Evolutionary conservation across 2,113 vertebrate species (phyloP).

Genomic region (Ranitomeya variabilis): DNA sequence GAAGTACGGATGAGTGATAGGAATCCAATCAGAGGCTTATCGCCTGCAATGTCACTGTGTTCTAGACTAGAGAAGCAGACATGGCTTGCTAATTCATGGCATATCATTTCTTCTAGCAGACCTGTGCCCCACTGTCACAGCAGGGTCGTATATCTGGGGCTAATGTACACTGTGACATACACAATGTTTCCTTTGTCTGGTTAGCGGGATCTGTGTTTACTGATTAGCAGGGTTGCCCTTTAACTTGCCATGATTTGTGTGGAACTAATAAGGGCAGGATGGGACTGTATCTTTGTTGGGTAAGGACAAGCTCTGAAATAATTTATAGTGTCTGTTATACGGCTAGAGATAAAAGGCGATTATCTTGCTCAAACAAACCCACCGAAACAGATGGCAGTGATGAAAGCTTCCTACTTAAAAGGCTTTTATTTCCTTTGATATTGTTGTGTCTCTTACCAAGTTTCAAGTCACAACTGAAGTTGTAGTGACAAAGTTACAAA

Average conservation of each 20-base stretch:
- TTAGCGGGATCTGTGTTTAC: conserved; percentile 64
- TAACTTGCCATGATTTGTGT: conserved; percentile 71
- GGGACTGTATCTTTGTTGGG: conserved; percentile 60
- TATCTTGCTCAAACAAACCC: conserved; percentile 64
- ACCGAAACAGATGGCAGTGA: conserved; percentile 59
- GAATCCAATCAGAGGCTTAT: conserved; percentile 29
- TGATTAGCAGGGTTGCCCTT: conserved; percentile 71
- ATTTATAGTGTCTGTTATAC: conserved; percentile 68
- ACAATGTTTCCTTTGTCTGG: conserved; percentile 57
- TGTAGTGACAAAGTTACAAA: conserved; percentile 23
- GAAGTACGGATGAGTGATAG: neutral
- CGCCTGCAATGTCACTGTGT: neutral
- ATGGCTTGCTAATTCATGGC: conserved; percentile 7
- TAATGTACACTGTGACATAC: conserved; percentile 61
- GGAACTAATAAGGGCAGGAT: conserved; percentile 60
- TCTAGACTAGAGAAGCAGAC: conserved; percentile 3
- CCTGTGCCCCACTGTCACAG: conserved; percentile 11
- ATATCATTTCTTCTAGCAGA: conserved; percentile 49
- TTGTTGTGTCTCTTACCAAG: conserved; percentile 61
- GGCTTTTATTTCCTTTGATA: conserved; percentile 49
- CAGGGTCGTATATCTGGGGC: conserved; percentile 62
- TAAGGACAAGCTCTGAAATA: conserved; percentile 64
- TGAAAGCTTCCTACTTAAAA: conserved; percentile 58
- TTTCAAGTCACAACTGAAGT: conserved; percentile 64
- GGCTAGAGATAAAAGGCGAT: conserved; percentile 59